phyloP scores from a whole-genome alignment of 2,113 vertebrate species.

The Hyla sarda region DNA sequence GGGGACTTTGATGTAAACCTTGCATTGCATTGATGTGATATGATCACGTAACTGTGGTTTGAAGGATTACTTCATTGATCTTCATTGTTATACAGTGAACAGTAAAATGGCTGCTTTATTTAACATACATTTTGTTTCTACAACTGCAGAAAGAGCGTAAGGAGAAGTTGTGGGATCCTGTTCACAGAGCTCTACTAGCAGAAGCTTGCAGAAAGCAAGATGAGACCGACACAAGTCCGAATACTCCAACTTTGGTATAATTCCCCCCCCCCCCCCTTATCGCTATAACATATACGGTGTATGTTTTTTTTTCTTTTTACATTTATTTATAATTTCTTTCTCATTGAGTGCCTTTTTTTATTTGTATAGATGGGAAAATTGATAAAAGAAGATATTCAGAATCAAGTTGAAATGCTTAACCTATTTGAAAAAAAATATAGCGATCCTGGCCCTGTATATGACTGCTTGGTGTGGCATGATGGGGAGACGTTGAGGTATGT shows the following conservation, averaged over 20 bases:
- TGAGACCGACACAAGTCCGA: constrained; percentile 87
- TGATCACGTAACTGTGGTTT: background rate
- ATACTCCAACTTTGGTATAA: constrained; percentile 86
- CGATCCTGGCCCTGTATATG: constrained; percentile 96
- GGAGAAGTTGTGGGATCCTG: constrained; percentile 95
- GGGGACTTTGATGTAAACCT: background rate
- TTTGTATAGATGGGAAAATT: constrained; percentile 83
- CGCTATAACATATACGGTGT: too few relatives aligned
- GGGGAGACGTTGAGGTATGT: constrained; percentile 89
- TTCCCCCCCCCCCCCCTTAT: too few relatives aligned
- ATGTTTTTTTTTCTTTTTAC: background rate
- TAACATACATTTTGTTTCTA: background rate
- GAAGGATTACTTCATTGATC: background rate
- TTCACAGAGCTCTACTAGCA: constrained; percentile 87
- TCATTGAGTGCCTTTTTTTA: background rate
- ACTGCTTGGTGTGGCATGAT: constrained; percentile 95
- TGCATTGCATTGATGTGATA: background rate
- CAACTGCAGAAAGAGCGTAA: constrained; percentile 91
- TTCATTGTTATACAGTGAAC: background rate
- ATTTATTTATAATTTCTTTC: background rate
- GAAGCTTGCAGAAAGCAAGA: constrained; percentile 90
- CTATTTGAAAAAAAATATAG: constrained; percentile 96
- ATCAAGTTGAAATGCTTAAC: constrained; percentile 89
- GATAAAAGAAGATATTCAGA: constrained; percentile 92
- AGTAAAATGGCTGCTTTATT: background rate